Percentiles rank a stretch among this genome's conserved stretches.
Evolutionary conservation across 2,888 invertebrate species (phyloP).

Genomic region (Pollenia amentaria): DNA sequence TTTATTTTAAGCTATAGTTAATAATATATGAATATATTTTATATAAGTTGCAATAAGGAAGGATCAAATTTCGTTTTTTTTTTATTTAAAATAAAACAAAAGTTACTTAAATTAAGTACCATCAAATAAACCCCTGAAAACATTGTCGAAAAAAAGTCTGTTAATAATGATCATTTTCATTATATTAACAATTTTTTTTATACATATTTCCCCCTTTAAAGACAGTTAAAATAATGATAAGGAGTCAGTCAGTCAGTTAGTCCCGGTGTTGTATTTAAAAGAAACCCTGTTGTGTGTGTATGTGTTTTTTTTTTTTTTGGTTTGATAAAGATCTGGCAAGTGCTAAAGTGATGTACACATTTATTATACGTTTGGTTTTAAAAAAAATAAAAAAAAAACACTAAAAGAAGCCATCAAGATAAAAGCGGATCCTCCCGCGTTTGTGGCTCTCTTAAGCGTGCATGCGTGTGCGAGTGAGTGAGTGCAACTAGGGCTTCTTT

Average conservation of each 20-base stretch:
- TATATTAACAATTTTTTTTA: constrained; percentile 77
- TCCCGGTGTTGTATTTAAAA: constrained; percentile 34
- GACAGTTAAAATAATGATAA: constrained; percentile 19
- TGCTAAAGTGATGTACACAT: constrained; percentile 73
- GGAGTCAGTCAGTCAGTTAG: constrained; percentile 29
- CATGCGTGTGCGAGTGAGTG: constrained; percentile 28
- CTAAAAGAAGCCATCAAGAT: constrained; percentile 74
- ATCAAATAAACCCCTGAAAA: constrained; percentile 67
- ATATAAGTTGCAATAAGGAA: constrained; percentile 75
- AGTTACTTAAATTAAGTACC: constrained; percentile 48
- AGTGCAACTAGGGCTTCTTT: constrained; percentile 59
- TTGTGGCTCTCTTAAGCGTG: constrained; percentile 63
- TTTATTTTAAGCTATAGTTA: constrained; percentile 43
- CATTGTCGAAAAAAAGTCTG: constrained; percentile 58
- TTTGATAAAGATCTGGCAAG: constrained; percentile 73
- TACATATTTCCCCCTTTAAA: constrained; percentile 37
- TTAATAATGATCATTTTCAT: constrained; percentile 83
- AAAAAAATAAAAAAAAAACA: constrained; percentile 34
- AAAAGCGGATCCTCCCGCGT: constrained; percentile 74
- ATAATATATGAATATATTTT: constrained; percentile 52
- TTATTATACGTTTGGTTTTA: constrained; percentile 43
- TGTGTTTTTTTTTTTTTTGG: constrained; percentile 16
- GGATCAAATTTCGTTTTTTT: constrained; percentile 78
- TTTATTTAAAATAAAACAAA: constrained; percentile 11
- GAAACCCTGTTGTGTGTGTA: constrained; percentile 65